Conservation (phyloP, 2,888 invertebrate species). For the Galerucella nymphaeae region DNA sequence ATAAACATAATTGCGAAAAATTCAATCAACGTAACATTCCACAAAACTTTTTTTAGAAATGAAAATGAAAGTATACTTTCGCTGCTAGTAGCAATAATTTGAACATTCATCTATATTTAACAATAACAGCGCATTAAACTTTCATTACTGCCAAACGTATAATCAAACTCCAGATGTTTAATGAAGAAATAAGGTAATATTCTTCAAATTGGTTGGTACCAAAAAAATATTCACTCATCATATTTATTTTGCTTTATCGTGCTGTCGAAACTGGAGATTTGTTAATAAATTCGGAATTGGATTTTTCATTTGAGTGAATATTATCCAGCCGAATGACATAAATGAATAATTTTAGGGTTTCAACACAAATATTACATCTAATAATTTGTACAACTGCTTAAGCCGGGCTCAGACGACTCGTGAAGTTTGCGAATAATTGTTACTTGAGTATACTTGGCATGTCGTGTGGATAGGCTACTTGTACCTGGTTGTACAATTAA, state of each 20-base stretch:
- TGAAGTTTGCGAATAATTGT: too few relatives aligned
- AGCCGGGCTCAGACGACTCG: too few relatives aligned
- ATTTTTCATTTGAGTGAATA: too few relatives aligned
- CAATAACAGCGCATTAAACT: conserved; percentile 11
- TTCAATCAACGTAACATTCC: not conserved
- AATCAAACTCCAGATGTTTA: conserved; percentile 11
- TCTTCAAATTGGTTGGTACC: not conserved
- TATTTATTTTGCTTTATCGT: not conserved
- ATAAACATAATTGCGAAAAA: not conserved
- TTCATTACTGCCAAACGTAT: conserved; percentile 16
- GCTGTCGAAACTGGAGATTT: not conserved
- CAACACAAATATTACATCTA: too few relatives aligned
- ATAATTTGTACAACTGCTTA: too few relatives aligned
- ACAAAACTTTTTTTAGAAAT: conserved; percentile 19
- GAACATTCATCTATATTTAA: conserved; percentile 14
- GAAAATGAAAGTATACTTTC: conserved; percentile 33
- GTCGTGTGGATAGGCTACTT: too few relatives aligned
- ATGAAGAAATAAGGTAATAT: not conserved
- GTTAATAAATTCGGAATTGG: too few relatives aligned
- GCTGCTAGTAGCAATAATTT: conserved; percentile 9
- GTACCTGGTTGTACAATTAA: too few relatives aligned
- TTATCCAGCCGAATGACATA: too few relatives aligned
- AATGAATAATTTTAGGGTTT: too few relatives aligned
- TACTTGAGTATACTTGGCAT: too few relatives aligned
- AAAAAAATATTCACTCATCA: not conserved